These are phyloP conservation scores for Bettongia penicillata DNA, from an alignment of 2,113 vertebrate species.

Conservation along the genomic window DNA sequence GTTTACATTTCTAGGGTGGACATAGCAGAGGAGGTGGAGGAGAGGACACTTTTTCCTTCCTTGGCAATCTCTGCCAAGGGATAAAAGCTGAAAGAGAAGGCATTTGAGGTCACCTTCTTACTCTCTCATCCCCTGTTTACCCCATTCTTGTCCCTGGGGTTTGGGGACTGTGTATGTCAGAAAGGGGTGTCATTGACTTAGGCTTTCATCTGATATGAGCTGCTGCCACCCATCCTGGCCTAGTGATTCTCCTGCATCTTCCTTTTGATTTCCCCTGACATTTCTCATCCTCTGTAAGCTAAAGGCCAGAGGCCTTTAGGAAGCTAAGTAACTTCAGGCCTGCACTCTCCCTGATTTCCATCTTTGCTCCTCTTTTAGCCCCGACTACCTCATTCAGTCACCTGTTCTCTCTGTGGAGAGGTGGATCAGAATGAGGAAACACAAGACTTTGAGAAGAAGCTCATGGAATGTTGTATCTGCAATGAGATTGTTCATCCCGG, in stretches of 20 bases:
- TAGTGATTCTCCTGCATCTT: not conserved
- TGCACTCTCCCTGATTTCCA: conserved; percentile 59
- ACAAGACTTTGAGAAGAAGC: conserved; percentile 90
- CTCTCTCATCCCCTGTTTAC: not conserved
- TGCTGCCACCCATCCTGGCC: not conserved
- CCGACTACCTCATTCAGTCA: conserved; percentile 94
- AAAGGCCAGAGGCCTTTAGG: not conserved
- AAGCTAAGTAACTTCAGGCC: not conserved
- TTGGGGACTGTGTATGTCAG: too few species aligned
- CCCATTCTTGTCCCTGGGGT: not conserved
- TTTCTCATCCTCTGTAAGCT: not conserved
- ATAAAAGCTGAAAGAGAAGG: conserved; percentile 9
- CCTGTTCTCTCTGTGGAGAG: conserved; percentile 94
- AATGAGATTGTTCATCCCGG: conserved; percentile 95
- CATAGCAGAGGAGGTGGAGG: not conserved
- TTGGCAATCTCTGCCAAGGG: not conserved
- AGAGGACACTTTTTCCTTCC: not conserved
- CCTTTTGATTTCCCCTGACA: not conserved
- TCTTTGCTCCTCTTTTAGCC: conserved; percentile 86
- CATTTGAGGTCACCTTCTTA: not conserved
- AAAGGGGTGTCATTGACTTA: not conserved
- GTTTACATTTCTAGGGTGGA: not conserved
- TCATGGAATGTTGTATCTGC: conserved; percentile 98
- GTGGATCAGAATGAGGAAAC: conserved; percentile 94
- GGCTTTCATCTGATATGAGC: not conserved